Conservation (phyloP, 2,113 vertebrate genomes). For the Calidris pygmaea region DNA sequence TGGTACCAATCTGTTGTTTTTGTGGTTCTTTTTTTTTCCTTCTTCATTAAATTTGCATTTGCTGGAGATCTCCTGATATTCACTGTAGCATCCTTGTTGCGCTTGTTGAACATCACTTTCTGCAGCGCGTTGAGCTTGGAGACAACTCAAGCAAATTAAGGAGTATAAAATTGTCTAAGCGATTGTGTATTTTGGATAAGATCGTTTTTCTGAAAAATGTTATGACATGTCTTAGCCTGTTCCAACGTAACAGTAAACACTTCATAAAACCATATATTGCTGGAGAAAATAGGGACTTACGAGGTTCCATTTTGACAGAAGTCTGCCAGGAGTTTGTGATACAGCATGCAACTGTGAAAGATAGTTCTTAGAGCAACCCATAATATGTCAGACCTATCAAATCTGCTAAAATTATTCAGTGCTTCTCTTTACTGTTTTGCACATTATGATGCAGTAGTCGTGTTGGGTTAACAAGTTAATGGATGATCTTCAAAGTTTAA, state of each 20-base stretch:
- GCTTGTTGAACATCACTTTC: background rate
- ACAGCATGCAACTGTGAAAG: background rate
- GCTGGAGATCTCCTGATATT: background rate
- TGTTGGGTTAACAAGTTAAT: background rate
- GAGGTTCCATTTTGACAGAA: background rate
- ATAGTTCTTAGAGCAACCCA: background rate
- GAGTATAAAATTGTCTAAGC: background rate
- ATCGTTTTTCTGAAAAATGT: background rate
- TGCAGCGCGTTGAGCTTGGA: background rate
- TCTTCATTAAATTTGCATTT: background rate
- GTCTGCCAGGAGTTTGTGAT: background rate
- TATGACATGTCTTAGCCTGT: background rate
- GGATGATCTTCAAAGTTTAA: background rate
- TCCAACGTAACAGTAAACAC: background rate
- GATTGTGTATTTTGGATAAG: background rate
- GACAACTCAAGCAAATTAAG: background rate
- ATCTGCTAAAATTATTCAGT: background rate
- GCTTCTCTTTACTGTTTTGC: background rate
- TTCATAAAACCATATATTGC: background rate
- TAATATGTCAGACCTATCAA: background rate
- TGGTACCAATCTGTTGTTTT: background rate
- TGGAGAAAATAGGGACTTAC: background rate
- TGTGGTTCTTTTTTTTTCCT: background rate
- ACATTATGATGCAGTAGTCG: background rate
- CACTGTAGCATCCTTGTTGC: background rate